Conservation (phyloP, 1,140 invertebrate species). For the Uloborus diversus region DNA sequence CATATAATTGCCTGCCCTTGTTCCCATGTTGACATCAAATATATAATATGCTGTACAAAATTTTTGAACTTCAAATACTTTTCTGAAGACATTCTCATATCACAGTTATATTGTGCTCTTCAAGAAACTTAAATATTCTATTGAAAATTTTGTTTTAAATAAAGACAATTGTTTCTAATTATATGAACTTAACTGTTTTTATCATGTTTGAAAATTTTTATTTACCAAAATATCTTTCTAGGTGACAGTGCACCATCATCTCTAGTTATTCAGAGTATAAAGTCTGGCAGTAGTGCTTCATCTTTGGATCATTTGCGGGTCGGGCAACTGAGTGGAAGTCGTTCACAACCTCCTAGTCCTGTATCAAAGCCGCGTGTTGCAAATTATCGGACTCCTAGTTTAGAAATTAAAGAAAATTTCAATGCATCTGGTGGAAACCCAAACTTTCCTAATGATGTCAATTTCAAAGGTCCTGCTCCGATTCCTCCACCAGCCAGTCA, state of each 20-base stretch:
- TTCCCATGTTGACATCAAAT: no score
- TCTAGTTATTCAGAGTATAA: constrained; percentile 33
- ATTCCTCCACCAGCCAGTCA: constrained; percentile 39
- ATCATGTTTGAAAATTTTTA: neutral
- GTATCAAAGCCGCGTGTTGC: constrained; percentile 45
- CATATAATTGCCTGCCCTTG: no score
- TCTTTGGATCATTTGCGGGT: constrained; percentile 36
- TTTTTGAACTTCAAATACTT: no score
- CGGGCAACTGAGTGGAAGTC: constrained; percentile 35
- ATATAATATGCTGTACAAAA: no score
- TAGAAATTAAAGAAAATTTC: neutral
- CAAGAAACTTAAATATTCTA: no score
- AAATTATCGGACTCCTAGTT: neutral
- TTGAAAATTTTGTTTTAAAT: no score
- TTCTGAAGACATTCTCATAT: no score
- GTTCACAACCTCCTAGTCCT: constrained; percentile 50
- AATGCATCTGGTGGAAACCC: constrained; percentile 16
- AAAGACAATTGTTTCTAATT: no score
- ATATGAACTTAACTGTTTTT: neutral
- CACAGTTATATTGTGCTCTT: no score
- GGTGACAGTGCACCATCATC: constrained; percentile 5
- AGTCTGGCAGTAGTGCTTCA: constrained; percentile 14
- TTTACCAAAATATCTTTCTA: neutral
- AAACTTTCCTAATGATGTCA: constrained; percentile 38
- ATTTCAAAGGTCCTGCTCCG: constrained; percentile 44